Base-by-base conservation (phyloP, 1,140 invertebrate species). In the Drosophila nannoptera region DNA sequence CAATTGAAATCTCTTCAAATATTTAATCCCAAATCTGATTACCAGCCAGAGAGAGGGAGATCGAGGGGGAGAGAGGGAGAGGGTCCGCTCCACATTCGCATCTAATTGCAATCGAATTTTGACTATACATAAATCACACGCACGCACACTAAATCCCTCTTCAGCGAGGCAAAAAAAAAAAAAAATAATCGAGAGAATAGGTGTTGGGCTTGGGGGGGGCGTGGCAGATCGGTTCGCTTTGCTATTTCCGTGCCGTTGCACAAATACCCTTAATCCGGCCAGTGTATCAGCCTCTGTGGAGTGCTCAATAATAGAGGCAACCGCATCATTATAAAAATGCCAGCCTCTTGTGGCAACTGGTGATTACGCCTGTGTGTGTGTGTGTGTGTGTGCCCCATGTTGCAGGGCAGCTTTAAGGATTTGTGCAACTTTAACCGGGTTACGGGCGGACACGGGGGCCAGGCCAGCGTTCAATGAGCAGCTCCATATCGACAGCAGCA, bases 311-410 rank as follows among this genome's bases (percentile, higher is more conserved):
- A 68, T 67, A 60, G 49, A 52, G 55, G 50, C 56, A 63, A 56
- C 60, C 50, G 40, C 68, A 69, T 73, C 70, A 73, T 73, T 73
- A 69, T 72, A 72, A 68, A 72, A 72, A 72, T 49, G 63, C 50
- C 43, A 68, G 59, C 50, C 59, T 53, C 32, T 61, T 59, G 54
- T 50, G 36, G 53, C 36, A 66, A 71, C 69, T 55, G 50, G 38
- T 71, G 55, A 67, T 61, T 66, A 66, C 49, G 33, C 45, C 48
- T 54, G 50, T 22, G 46, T 49, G 48, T 31, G 32, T 54, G 59
- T 53, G 58, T 53, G 58, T 56, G 40, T 56, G 35, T 53, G 50
- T 36, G 35, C 32, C 49, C 32, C 49, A 52, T 33, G 49, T 50
- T 50, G 49, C 49, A 50, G 33, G 59, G 32, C 52, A 69, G 61